Percentiles rank a stretch among this genome's conserved stretches.
Evolutionary conservation across 2,113 vertebrate genomes (phyloP).

Genomic region (Tetrax tetrax): DNA sequence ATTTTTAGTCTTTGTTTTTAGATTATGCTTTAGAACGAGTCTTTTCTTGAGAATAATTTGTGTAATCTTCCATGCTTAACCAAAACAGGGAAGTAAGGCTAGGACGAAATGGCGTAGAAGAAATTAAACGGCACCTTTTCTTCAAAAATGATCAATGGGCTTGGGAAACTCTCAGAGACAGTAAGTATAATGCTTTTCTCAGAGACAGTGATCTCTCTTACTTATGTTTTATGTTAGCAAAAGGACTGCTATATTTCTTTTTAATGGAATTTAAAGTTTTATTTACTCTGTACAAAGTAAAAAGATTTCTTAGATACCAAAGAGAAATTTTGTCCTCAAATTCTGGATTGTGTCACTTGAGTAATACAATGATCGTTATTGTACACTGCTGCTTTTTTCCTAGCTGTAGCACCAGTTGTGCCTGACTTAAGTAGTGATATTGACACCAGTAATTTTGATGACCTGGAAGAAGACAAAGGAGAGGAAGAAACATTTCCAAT

Average conservation of each 20-base stretch:
- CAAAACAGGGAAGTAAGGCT: slow-evolving; percentile 89
- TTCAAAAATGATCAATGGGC: slow-evolving; percentile 99
- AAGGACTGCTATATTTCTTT: neutral
- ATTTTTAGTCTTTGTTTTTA: neutral
- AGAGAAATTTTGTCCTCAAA: neutral
- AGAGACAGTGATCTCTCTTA: neutral
- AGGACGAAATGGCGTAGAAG: slow-evolving; percentile 94
- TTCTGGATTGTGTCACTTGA: neutral
- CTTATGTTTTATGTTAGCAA: neutral
- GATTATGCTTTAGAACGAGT: neutral
- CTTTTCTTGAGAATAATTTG: neutral
- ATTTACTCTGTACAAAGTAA: neutral
- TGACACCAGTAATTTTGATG: slow-evolving; percentile 99
- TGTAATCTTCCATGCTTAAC: neutral
- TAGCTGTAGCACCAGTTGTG: slow-evolving; percentile 96
- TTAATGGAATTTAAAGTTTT: neutral
- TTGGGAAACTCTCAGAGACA: slow-evolving; percentile 95
- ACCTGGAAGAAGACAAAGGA: slow-evolving; percentile 96
- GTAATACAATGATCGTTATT: neutral
- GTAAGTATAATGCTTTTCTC: slow-evolving; percentile 77
- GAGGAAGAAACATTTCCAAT: slow-evolving; percentile 98
- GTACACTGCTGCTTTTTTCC: neutral
- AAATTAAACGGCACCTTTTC: slow-evolving; percentile 96
- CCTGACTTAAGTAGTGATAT: slow-evolving; percentile 96
- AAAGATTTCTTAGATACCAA: neutral